Percentiles rank a stretch among this genome's conserved stretches.
These are phyloP conservation scores for Phalangium opilio DNA, from an alignment of 2,888 invertebrate genomes.

Conservation along the genomic window DNA sequence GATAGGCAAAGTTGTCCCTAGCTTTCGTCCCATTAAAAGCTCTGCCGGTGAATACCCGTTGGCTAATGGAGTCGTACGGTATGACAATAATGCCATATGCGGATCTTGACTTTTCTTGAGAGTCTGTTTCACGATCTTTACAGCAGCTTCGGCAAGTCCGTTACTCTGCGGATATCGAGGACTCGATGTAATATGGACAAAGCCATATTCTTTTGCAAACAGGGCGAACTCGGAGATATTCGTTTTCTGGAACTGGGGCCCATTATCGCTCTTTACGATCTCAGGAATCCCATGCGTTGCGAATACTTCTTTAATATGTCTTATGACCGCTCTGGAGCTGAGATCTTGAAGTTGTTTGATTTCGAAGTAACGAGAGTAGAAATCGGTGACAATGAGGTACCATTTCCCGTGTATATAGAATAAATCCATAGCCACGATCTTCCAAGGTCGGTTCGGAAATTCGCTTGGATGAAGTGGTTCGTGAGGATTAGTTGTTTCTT, in stretches of 20 bases:
- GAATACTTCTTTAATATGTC: too few relatives aligned
- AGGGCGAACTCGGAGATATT: background rate
- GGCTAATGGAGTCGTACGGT: background rate
- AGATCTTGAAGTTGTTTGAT: background rate
- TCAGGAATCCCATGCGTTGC: too few relatives aligned
- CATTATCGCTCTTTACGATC: background rate
- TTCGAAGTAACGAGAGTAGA: background rate
- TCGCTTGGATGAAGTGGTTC: conserved; percentile 8
- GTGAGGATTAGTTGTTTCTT: conserved; percentile 1
- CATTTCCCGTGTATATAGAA: conserved; percentile 10
- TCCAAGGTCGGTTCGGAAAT: conserved; percentile 20
- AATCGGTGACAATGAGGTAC: background rate
- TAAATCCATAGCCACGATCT: conserved; percentile 20
- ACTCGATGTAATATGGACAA: background rate
- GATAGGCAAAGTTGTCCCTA: too few relatives aligned
- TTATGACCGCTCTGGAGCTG: background rate
- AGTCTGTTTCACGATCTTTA: background rate
- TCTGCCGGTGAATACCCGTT: too few relatives aligned
- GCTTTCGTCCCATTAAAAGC: too few relatives aligned
- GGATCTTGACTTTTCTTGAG: conserved; percentile 3
- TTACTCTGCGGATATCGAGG: background rate
- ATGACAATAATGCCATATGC: conserved; percentile 3
- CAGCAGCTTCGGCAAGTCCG: background rate
- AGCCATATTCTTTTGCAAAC: background rate
- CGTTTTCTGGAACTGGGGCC: background rate